phyloP scores from a whole-genome alignment of 2,113 vertebrate species.

The Melanerpes formicivorus region DNA sequence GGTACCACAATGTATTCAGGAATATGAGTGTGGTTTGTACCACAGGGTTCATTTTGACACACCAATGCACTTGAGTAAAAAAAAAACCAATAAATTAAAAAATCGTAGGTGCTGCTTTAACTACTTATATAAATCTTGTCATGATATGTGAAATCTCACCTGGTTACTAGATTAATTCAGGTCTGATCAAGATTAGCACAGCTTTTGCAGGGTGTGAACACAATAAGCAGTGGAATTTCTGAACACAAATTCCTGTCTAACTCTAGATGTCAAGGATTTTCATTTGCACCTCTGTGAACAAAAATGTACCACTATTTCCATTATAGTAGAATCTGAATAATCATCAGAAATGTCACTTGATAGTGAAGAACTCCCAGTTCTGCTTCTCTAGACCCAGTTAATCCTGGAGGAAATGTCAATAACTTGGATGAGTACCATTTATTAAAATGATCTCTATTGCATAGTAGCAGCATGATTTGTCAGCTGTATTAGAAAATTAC shows the following conservation, averaged over 20 bases:
- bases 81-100: background rate
- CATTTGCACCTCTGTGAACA: background rate
- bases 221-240: background rate
- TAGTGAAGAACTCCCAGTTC: background rate
- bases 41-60: background rate
- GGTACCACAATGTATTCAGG: background rate
- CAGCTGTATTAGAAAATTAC: conserved; percentile 64
- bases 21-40: background rate
- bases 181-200: background rate
- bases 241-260: background rate
- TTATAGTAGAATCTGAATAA: background rate
- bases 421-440: conserved; percentile 52
- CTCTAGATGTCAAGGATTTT: background rate
- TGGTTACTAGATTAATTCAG: background rate
- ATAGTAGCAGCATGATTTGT: conserved; percentile 70
- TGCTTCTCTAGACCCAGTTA: background rate
- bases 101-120: background rate
- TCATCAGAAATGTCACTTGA: background rate
- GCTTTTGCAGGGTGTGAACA: background rate
- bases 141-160: background rate
- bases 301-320: background rate
- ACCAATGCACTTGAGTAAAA: background rate
- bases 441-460: conserved; percentile 63
- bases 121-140: background rate
- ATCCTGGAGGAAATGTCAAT: conserved; percentile 24